These are phyloP conservation scores for Pandemis corylana DNA, from an alignment of 2,888 invertebrate genomes.

Conservation along the genomic window DNA sequence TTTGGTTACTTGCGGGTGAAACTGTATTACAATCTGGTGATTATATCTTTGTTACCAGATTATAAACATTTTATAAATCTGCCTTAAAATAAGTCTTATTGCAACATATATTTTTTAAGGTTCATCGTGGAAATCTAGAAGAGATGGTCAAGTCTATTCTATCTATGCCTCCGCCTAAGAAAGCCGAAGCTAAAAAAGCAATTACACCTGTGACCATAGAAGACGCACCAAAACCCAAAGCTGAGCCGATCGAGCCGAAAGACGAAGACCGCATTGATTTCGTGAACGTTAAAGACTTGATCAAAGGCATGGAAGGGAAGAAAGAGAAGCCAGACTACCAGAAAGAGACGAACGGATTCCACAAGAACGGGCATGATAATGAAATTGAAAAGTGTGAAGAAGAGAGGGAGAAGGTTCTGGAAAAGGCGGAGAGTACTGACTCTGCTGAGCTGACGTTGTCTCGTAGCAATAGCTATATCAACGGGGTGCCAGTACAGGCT, in stretches of 20 bases:
- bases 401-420: slow-evolving; percentile 37
- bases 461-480: slow-evolving; percentile 74
- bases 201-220: slow-evolving; percentile 58
- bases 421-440: slow-evolving; percentile 35
- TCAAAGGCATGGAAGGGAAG: slow-evolving; percentile 86
- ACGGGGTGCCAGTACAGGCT: slow-evolving; percentile 78
- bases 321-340: slow-evolving; percentile 49
- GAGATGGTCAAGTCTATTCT: slow-evolving; percentile 76
- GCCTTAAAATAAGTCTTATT: neutral
- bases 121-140: slow-evolving; percentile 84
- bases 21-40: neutral
- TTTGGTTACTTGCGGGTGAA: slow-evolving; percentile 19
- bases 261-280: slow-evolving; percentile 82
- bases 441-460: slow-evolving; percentile 67
- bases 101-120: slow-evolving; percentile 62
- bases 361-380: slow-evolving; percentile 61
- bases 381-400: slow-evolving; percentile 53
- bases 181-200: slow-evolving; percentile 65
- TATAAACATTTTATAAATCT: neutral
- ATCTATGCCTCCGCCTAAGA: slow-evolving; percentile 76
- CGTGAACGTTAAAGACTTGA: slow-evolving; percentile 85
- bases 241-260: slow-evolving; percentile 60
- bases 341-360: slow-evolving; percentile 75
- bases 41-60: neutral
- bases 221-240: slow-evolving; percentile 59